phyloP scores from a whole-genome alignment of 2,113 vertebrate species.

The Embiotoca jacksoni region DNA sequence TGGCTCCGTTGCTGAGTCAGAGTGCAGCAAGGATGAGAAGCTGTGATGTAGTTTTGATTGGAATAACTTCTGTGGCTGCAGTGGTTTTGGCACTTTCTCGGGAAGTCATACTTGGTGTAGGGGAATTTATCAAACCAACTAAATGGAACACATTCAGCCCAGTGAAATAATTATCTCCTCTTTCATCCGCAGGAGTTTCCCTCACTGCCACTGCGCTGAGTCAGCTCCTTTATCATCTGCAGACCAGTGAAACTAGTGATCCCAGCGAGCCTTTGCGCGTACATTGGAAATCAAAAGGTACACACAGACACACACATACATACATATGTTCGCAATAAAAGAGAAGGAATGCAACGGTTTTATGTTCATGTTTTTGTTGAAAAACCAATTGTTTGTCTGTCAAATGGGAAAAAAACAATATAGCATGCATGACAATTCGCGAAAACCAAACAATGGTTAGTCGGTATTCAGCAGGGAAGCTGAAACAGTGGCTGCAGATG shows the following conservation, averaged over 20 bases:
- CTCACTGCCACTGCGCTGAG: conserved; percentile 41
- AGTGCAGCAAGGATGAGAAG: conserved; percentile 32
- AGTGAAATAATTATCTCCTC: conserved; percentile 50
- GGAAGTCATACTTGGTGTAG: conserved; percentile 40
- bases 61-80: conserved; percentile 54
- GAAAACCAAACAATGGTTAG: background rate
- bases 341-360: background rate
- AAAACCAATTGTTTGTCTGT: conserved; percentile 4
- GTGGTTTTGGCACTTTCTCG: conserved; percentile 57
- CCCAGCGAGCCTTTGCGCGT: conserved; percentile 16
- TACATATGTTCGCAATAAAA: conserved; percentile 6
- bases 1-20: conserved; percentile 6
- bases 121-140: conserved; percentile 66
- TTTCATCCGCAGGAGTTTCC: conserved; percentile 60
- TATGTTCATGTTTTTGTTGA: conserved; percentile 6
- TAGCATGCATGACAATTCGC: background rate
- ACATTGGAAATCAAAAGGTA: conserved; percentile 26
- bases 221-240: conserved; percentile 52
- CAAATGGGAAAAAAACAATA: conserved; percentile 19
- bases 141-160: conserved; percentile 43
- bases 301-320: background rate
- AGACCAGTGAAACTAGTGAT: conserved; percentile 53
- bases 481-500: background rate
- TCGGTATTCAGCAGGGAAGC: background rate
- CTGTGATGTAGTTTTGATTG: conserved; percentile 61